A percentile compares a stretch with the other conserved stretches of the same genome.
Conservation (phyloP, 35 echinoderm and acorn worm species). For the Holothuria glaberrima region DNA sequence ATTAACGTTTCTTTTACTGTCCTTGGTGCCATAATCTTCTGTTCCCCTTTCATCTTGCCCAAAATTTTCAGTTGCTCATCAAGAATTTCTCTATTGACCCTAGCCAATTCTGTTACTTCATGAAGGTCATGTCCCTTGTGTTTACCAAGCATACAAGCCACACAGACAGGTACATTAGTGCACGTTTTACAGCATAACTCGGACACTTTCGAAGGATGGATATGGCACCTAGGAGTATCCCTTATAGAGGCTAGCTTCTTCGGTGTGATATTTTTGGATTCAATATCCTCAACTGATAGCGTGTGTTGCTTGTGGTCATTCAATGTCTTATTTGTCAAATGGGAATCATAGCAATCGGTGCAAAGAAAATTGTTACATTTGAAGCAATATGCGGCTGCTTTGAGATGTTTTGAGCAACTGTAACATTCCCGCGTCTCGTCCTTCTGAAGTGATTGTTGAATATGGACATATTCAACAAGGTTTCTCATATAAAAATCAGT, state of each 20-base stretch:
- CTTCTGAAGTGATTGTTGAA: too few relatives aligned
- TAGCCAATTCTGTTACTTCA: neutral
- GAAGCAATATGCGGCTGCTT: neutral
- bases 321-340: neutral
- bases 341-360: neutral
- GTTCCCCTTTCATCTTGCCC: neutral
- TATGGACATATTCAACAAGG: too few relatives aligned
- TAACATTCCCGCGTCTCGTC: too few relatives aligned
- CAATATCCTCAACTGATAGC: neutral
- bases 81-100: neutral
- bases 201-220: neutral
- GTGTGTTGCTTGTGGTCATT: neutral
- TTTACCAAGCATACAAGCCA: neutral
- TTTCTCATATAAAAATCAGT: too few relatives aligned
- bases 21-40: neutral
- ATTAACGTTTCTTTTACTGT: neutral
- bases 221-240: neutral
- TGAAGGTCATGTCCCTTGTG: neutral
- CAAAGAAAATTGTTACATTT: conserved; percentile 21
- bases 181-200: neutral
- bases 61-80: neutral
- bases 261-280: neutral
- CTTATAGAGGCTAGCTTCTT: neutral
- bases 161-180: conserved; percentile 2
- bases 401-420: too few relatives aligned